Evolutionary conservation across 2,888 invertebrate genomes (phyloP).

Genomic region (Brachynemurus nebulosus): DNA sequence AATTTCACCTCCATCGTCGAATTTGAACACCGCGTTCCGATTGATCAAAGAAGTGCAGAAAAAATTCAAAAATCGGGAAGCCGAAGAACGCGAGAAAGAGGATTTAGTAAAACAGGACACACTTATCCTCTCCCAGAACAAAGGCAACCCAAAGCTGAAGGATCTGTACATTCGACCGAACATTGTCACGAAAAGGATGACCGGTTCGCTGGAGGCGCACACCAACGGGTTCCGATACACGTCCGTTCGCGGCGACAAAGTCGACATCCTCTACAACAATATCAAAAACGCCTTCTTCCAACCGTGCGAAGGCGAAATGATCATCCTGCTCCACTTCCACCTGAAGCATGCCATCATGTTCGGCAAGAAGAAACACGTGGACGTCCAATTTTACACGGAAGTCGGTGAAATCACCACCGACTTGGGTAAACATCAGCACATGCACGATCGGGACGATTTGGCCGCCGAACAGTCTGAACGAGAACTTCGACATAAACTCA

Average conservation of each 20-base stretch:
- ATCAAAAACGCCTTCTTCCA: slow-evolving; percentile 99
- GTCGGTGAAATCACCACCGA: slow-evolving; percentile 99
- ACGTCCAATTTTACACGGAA: slow-evolving; percentile 99
- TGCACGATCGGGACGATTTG: slow-evolving; percentile 98
- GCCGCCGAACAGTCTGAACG: slow-evolving; percentile 98
- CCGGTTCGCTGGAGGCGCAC: slow-evolving; percentile 87
- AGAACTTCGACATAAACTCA: slow-evolving; percentile 89
- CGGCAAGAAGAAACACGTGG: slow-evolving; percentile 93
- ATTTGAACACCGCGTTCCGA: slow-evolving; percentile 91
- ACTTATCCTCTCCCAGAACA: slow-evolving; percentile 81
- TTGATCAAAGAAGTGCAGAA: slow-evolving; percentile 96
- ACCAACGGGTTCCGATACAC: slow-evolving; percentile 94
- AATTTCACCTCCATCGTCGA: slow-evolving; percentile 83
- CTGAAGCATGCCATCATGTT: slow-evolving; percentile 99
- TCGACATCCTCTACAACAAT: slow-evolving; percentile 97
- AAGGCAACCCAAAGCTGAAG: slow-evolving; percentile 95
- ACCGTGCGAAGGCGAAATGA: slow-evolving; percentile 98
- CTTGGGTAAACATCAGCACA: slow-evolving; percentile 97
- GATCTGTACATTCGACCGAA: slow-evolving; percentile 98
- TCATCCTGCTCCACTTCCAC: slow-evolving; percentile 96
- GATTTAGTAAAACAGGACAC: slow-evolving; percentile 98
- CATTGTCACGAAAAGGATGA: slow-evolving; percentile 92
- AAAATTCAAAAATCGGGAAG: slow-evolving; percentile 94
- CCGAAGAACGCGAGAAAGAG: slow-evolving; percentile 96
- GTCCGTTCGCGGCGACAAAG: slow-evolving; percentile 98